These are phyloP conservation scores for Melieria crassipennis DNA, from an alignment of 2,888 invertebrate species.

Conservation along the genomic window DNA sequence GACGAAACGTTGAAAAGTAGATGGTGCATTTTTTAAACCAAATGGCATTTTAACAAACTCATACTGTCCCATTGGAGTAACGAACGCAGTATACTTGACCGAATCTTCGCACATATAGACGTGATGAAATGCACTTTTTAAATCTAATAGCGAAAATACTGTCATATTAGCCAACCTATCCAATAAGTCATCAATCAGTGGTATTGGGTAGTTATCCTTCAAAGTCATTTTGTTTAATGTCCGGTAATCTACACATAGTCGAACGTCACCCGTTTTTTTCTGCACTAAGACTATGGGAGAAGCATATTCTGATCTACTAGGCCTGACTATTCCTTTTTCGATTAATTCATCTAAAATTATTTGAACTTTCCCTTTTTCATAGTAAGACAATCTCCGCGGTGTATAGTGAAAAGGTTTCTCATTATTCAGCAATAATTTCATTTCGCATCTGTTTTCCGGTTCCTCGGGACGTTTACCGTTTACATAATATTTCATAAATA, in stretches of 20 bases:
- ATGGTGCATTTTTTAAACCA: neutral
- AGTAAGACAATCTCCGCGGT: too few relatives aligned
- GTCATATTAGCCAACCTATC: conserved; percentile 4
- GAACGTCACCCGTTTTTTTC: neutral
- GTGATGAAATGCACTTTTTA: conserved; percentile 16
- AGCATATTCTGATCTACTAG: neutral
- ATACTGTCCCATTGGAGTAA: too few relatives aligned
- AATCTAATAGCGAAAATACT: conserved; percentile 10
- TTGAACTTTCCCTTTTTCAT: too few relatives aligned
- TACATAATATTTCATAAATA: too few relatives aligned
- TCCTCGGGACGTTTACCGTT: too few relatives aligned
- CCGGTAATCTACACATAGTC: neutral
- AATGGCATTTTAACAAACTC: neutral
- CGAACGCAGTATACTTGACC: too few relatives aligned
- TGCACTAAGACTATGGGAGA: neutral
- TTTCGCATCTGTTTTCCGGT: too few relatives aligned
- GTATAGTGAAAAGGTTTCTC: too few relatives aligned
- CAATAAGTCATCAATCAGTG: conserved; percentile 5
- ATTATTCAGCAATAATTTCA: too few relatives aligned
- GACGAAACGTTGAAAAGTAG: conserved; percentile 1
- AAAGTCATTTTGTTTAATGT: conserved; percentile 8
- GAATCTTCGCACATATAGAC: neutral
- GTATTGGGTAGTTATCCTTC: conserved; percentile 12
- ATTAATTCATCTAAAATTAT: too few relatives aligned
- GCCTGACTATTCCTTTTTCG: too few relatives aligned